These are phyloP conservation scores for Pseudomugil tenellus DNA, from an alignment of 2,797 vertebrate species.

Conservation along the genomic window DNA sequence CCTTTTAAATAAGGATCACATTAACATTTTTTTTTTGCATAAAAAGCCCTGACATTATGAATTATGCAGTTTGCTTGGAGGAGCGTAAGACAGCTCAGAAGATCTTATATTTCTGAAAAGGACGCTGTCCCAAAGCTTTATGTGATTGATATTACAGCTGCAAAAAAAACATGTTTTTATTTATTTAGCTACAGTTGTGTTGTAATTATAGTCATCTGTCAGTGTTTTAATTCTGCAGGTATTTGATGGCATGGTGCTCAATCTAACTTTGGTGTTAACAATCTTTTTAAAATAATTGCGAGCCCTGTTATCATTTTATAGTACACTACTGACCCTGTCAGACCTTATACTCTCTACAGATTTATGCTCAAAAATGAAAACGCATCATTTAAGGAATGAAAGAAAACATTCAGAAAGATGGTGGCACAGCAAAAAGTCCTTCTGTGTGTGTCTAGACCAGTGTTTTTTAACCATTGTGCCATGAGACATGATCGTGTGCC, in stretches of 20 bases:
- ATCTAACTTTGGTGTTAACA: no score
- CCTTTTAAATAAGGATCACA: conserved; percentile 17
- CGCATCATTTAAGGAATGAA: background rate
- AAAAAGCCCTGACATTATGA: background rate
- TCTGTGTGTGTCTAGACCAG: no score
- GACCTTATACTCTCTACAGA: background rate
- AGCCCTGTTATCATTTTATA: no score
- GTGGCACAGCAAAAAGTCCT: no score
- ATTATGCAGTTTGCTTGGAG: background rate
- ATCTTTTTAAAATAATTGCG: no score
- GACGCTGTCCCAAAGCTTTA: no score
- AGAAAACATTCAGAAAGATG: background rate
- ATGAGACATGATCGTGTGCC: no score
- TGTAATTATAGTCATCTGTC: background rate
- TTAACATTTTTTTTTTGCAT: conserved; percentile 15
- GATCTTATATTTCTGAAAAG: background rate
- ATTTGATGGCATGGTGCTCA: background rate
- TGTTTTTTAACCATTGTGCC: no score
- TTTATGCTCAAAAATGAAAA: background rate
- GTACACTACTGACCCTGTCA: background rate
- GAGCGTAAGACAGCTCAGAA: background rate
- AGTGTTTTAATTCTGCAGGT: background rate
- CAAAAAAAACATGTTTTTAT: background rate
- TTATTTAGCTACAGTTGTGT: background rate
- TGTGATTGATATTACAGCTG: background rate